phyloP scores from a whole-genome alignment of 2,797 vertebrate species.

The Pangasius sanitwongsei region DNA sequence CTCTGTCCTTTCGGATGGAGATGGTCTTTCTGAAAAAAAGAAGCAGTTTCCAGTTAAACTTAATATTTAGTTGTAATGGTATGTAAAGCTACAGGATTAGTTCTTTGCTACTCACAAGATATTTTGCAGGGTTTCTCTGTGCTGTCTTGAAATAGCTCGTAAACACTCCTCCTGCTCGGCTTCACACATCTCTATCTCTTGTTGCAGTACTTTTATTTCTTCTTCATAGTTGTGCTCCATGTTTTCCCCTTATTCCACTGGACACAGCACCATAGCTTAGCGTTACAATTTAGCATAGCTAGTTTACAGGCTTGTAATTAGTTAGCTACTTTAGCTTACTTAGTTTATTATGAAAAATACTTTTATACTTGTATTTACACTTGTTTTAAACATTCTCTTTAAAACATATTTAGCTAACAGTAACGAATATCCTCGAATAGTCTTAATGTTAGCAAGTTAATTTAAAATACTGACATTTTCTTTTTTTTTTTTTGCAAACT shows the following conservation, averaged over 20 bases:
- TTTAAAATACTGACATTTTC: neutral
- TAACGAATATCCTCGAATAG: neutral
- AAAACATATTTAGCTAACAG: neutral
- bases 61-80: neutral
- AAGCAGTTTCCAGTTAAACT: neutral
- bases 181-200: constrained; percentile 73
- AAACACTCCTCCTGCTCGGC: constrained; percentile 62
- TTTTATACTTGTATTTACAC: neutral
- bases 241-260: neutral
- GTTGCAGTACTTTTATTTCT: constrained; percentile 72
- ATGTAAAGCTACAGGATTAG: no score
- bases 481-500: neutral
- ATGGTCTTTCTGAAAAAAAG: constrained; percentile 25
- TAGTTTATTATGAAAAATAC: neutral
- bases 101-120: constrained; percentile 69
- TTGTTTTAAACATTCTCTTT: neutral
- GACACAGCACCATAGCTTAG: neutral
- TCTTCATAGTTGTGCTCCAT: constrained; percentile 70
- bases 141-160: constrained; percentile 60
- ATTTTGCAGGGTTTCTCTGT: constrained; percentile 65
- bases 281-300: neutral
- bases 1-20: neutral
- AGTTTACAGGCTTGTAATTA: neutral
- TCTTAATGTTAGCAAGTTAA: neutral
- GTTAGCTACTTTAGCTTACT: neutral